Evolutionary conservation across 2,113 vertebrate species (phyloP), one percentile per base, ranked within the genome.

Genomic region (Callaeas wilsoni): DNA sequence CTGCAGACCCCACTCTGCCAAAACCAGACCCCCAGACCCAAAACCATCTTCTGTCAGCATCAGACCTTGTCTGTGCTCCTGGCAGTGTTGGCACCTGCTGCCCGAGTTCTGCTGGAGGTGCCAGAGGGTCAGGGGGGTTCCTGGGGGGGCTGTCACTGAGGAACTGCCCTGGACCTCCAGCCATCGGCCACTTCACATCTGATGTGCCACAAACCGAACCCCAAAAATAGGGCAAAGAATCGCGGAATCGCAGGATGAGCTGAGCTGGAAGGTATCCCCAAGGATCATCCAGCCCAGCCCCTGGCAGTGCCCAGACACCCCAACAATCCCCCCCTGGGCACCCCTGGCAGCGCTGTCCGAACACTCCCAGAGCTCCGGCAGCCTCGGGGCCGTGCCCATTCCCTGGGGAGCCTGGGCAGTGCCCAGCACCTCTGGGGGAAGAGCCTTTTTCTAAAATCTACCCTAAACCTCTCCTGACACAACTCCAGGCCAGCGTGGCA

Each of bases 161-260:
- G 26, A 79, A 7, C 2, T 6, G 5, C 42, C 39, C 50, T 8
- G 16, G 23, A 2, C 6, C 55, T 74, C n/a, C 41, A 75, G 26
- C 71, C 7, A 0, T 9, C 1, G 0, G 27, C 0, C 0, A 9
- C 35, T 37, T 29, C 67, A 13, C 14, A 2, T 1, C 27, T 16
- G 41, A 10, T 3, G 2, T 1, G 27, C 29, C 1, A 0, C n/a
- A 56, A 87, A 56, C 5, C 0, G 0, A 47, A 17, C 60, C 30
- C 18, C 33, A 16, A 7, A 63, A 35, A 12, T 13, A 8, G 6
- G 5, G 11, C 10, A 44, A 37, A 37, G 16, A 25, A 7, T 20
- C 46, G 7, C 19, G 60, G 7, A 33, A 5, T 14, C 49, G 14
- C 39, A 46, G 12, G 35, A 9, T 11, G 9, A 4, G 7, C 7